These are phyloP conservation scores for Syngnathus scovelli DNA, from an alignment of 2,113 vertebrate genomes.

Conservation along the genomic window DNA sequence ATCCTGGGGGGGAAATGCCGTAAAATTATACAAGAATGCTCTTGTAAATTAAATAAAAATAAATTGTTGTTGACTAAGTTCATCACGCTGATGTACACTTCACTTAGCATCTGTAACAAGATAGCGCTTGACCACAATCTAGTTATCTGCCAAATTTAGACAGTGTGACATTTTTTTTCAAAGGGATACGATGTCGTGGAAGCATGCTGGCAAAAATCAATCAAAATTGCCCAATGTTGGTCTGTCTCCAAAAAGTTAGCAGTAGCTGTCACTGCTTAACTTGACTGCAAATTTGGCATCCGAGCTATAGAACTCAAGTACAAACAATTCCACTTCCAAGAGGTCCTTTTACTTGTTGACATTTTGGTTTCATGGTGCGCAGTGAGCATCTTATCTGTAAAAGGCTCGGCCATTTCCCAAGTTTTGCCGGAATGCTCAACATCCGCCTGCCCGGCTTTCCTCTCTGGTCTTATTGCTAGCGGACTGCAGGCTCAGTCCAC, in stretches of 20 bases:
- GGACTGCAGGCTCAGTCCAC: constrained; percentile 20
- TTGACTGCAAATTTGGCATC: too few relatives aligned
- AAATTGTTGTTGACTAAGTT: too few relatives aligned
- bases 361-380: background rate
- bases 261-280: too few relatives aligned
- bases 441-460: constrained; percentile 34
- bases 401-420: constrained; percentile 18
- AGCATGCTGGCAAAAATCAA: background rate
- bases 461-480: constrained; percentile 35
- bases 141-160: background rate
- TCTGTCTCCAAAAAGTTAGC: too few relatives aligned
- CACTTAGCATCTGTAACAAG: background rate
- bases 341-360: background rate
- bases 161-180: background rate
- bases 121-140: background rate
- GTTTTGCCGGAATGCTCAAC: constrained; percentile 32
- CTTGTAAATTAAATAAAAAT: too few relatives aligned
- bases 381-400: background rate
- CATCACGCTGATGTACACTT: background rate
- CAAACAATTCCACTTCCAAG: background rate
- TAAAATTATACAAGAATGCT: background rate
- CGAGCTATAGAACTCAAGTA: too few relatives aligned
- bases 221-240: too few relatives aligned
- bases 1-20: background rate
- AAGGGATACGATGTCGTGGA: background rate